Conservation (phyloP, 2,797 vertebrate species). For the Sebastes minor region DNA sequence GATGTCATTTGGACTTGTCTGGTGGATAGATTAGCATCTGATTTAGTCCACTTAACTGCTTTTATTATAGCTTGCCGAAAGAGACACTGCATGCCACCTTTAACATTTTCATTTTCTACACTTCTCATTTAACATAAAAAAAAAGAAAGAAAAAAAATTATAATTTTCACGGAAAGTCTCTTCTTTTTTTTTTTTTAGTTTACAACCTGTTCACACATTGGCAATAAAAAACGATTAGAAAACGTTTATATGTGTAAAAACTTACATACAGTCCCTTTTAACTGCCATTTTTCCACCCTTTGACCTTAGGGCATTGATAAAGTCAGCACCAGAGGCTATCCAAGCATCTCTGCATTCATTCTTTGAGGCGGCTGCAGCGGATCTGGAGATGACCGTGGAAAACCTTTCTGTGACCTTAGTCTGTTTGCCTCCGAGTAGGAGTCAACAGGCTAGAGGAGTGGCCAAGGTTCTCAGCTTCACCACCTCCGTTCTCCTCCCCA, state of each 20-base stretch:
- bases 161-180: no score
- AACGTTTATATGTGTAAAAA: no score
- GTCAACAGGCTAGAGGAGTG: conserved; percentile 83
- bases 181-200: no score
- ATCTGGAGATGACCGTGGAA: conserved; percentile 90
- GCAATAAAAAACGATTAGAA: no score
- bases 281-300: not conserved
- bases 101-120: not conserved
- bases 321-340: conserved; percentile 84
- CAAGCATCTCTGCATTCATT: conserved; percentile 86
- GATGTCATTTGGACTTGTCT: conserved; percentile 20
- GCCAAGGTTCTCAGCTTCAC: conserved; percentile 89
- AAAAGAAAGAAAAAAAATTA: no score
- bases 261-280: not conserved
- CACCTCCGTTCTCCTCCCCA: conserved; percentile 89
- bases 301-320: conserved; percentile 85
- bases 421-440: conserved; percentile 85
- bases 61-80: not conserved
- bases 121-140: not conserved
- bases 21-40: conserved; percentile 16
- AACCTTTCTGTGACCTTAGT: conserved; percentile 84
- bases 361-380: conserved; percentile 90
- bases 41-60: conserved; percentile 22
- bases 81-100: not conserved
- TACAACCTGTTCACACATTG: no score